Percentiles rank a stretch among this genome's conserved stretches.
phyloP scores from a whole-genome alignment of 2,888 invertebrate species.

The Drosophila lacicola region DNA sequence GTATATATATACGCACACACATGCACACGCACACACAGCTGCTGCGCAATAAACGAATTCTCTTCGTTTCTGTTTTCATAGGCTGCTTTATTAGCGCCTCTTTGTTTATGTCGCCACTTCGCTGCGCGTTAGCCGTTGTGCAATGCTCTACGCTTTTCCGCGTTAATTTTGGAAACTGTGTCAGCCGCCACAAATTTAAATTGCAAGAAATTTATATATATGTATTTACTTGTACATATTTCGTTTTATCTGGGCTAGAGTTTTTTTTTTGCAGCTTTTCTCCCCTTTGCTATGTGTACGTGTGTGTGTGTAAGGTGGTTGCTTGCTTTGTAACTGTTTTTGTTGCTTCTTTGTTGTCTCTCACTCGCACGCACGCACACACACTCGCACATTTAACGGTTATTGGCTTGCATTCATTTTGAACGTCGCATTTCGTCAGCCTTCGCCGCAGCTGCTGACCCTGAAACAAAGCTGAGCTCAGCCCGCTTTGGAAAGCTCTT shows the following conservation, averaged over 20 bases:
- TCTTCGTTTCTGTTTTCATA: conserved; percentile 71
- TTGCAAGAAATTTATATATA: conserved; percentile 8
- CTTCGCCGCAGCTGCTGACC: conserved; percentile 42
- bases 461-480: conserved; percentile 21
- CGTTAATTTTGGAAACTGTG: conserved; percentile 65
- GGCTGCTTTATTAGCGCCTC: conserved; percentile 62
- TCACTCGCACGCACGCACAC: not conserved
- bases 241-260: conserved; percentile 4
- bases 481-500: not conserved
- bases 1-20: conserved; percentile 10
- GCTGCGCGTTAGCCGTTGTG: conserved; percentile 58
- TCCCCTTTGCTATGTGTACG: not conserved
- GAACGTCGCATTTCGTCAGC: conserved; percentile 46
- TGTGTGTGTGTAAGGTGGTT: conserved; percentile 38
- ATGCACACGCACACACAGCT: conserved; percentile 21
- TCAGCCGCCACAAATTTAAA: conserved; percentile 46
- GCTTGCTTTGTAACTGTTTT: conserved; percentile 19
- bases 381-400: conserved; percentile 20
- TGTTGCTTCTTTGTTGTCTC: conserved; percentile 44
- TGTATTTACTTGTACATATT: not conserved
- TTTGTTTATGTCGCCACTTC: conserved; percentile 70
- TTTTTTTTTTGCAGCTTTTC: conserved; percentile 1
- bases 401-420: conserved; percentile 36
- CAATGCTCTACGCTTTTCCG: conserved; percentile 50
- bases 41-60: conserved; percentile 68